Base-by-base conservation (phyloP, 2,113 vertebrate genomes). In the Silurus glanis region DNA sequence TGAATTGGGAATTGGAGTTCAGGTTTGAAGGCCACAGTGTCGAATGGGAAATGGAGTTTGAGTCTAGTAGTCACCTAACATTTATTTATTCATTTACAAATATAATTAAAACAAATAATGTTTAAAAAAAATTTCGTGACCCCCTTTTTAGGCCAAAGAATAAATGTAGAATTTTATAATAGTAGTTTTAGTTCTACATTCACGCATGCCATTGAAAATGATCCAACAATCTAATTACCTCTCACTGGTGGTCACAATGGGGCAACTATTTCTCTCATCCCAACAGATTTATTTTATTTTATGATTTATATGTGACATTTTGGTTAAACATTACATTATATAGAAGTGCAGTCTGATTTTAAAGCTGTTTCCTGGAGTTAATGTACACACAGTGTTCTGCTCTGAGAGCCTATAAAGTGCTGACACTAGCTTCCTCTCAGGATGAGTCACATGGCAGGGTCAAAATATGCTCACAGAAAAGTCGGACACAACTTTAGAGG, bases 381-480 rank as follows among this genome's bases (percentile, higher is more conserved):
- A 75, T 81, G 51, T 66, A 74, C 74, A 67, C 64, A 51, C 59
- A 8, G 47, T 12, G 85, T 82, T 88, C 61, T 84, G 95, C 85
- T 92, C 92, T 75, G 91, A 92, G 47, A 90, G 91, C 69, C 81
- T 86, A 19, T 93, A 95, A 88, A 94, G 85, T 88, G 94, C 94
- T 95, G 94, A 94, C 92, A 88, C 2, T 66, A 87, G 90, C 87
- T 94, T 95, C 93, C 94, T 92, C 87, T 91, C 92, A 90, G 94
- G 90, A 90, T 82, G 80, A 81, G 93, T 95, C 94, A 95, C 93
- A 94, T 92, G 94, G 80, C 85, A 81, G 88, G 91, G 87, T 89
- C 88, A 91, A 91, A 92, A 84, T 90, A 88, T 91, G 90, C 75
- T 91, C 83, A 25, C 87, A 85, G 84, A n/a, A 74, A 87, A 79